Evolutionary conservation across 2,797 vertebrate genomes (phyloP).

Genomic region (Mastacembelus armatus): DNA sequence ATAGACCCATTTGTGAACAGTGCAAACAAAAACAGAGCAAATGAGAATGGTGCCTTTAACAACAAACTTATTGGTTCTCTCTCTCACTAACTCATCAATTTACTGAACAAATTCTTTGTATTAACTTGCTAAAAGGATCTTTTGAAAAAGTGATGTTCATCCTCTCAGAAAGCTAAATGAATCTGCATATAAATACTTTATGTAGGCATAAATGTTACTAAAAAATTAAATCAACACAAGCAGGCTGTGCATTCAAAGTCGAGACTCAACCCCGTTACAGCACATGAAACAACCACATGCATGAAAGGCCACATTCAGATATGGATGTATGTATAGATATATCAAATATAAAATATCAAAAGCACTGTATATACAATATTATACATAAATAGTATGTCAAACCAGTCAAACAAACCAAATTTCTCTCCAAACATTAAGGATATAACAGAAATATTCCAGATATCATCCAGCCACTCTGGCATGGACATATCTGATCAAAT

Average conservation of each 20-base stretch:
- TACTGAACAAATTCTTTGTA: not conserved
- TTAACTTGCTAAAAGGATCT: not conserved
- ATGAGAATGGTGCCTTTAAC: conserved; percentile 13
- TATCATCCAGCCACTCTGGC: conserved; percentile 27
- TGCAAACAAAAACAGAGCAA: conserved; percentile 48
- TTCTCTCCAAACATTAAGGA: conserved; percentile 30
- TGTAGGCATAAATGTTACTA: conserved; percentile 23
- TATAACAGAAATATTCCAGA: conserved; percentile 50
- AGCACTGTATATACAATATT: conserved; percentile 13
- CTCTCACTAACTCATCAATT: not conserved
- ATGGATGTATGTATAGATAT: too few relatives aligned
- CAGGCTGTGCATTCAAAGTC: conserved; percentile 27
- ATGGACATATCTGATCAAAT: too few relatives aligned
- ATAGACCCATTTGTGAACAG: conserved; percentile 58
- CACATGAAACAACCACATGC: conserved; percentile 4
- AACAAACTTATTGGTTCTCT: too few relatives aligned
- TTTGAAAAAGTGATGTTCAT: conserved; percentile 2
- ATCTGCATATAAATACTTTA: conserved; percentile 34
- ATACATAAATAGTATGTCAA: conserved; percentile 16
- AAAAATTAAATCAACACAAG: conserved; percentile 22
- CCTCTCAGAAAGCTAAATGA: not conserved
- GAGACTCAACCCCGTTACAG: not conserved
- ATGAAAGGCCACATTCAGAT: not conserved
- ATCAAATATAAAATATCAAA: conserved; percentile 5
- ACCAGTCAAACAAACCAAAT: conserved; percentile 30